phyloP scores from a whole-genome alignment of 2,888 invertebrate genomes.

The Vandiemenella viatica region DNA sequence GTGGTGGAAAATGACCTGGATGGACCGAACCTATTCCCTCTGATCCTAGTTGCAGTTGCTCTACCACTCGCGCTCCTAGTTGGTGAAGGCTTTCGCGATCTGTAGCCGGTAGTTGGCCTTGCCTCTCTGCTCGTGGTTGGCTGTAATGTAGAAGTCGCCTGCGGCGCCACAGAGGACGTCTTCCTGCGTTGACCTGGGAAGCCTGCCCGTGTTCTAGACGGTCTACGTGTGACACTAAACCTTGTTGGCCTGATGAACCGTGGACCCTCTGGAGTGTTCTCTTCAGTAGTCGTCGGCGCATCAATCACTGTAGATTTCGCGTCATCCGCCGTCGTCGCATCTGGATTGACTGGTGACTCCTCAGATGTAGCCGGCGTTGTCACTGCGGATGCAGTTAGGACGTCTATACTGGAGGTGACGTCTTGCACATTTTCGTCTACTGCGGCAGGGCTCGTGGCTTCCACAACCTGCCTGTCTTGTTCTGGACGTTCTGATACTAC shows the following conservation, averaged over 20 bases:
- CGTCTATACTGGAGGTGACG: too few species aligned
- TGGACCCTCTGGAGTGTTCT: slow-evolving; percentile 14
- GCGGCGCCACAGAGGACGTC: background rate
- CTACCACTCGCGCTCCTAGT: background rate
- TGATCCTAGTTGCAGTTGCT: background rate
- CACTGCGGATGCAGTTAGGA: background rate
- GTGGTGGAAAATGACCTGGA: too few species aligned
- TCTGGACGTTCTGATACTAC: background rate
- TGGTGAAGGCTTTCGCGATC: background rate
- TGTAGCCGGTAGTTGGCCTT: background rate
- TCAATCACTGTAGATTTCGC: background rate
- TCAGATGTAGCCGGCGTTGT: background rate
- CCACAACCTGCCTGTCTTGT: too few species aligned
- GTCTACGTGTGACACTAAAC: slow-evolving; percentile 16
- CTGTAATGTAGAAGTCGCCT: background rate
- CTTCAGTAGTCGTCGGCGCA: background rate
- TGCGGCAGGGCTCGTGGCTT: too few species aligned
- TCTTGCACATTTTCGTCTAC: too few species aligned
- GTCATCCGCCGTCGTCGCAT: background rate
- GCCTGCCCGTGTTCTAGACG: slow-evolving; percentile 14
- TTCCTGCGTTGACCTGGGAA: slow-evolving; percentile 9
- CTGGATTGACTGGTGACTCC: too few species aligned
- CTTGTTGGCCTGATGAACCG: slow-evolving; percentile 17
- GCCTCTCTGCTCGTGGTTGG: background rate
- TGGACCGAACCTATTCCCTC: too few species aligned